phyloP scores from a whole-genome alignment of 2,888 invertebrate genomes.

The Apamea monoglypha region DNA sequence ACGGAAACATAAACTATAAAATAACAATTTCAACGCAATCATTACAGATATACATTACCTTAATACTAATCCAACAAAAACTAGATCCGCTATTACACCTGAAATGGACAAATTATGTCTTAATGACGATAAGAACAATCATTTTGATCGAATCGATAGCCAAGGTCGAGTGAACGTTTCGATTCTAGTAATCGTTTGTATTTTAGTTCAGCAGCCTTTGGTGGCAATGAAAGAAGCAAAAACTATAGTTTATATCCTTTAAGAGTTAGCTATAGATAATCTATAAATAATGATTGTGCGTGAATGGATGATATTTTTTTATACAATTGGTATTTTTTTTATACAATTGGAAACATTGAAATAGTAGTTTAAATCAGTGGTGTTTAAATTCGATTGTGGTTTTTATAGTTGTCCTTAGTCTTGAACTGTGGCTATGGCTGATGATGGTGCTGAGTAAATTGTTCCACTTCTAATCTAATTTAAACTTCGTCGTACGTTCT shows the following conservation, averaged over 20 bases:
- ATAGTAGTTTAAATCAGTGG: not conserved
- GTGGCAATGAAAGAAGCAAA: slow-evolving; percentile 45
- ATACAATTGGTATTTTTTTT: not conserved
- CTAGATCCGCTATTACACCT: slow-evolving; percentile 46
- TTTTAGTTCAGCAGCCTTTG: slow-evolving; percentile 42
- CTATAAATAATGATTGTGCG: slow-evolving; percentile 36
- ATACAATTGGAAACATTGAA: not conserved
- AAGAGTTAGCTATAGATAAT: not conserved
- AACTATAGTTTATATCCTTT: slow-evolving; percentile 43
- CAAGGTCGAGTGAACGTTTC: slow-evolving; percentile 68
- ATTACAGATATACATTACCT: slow-evolving; percentile 26
- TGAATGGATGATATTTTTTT: not conserved
- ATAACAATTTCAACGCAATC: slow-evolving; percentile 28
- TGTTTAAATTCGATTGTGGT: slow-evolving; percentile 14
- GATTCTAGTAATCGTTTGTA: slow-evolving; percentile 46
- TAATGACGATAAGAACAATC: slow-evolving; percentile 38
- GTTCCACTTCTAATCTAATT: not conserved
- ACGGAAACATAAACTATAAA: slow-evolving; percentile 13
- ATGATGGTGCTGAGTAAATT: not conserved
- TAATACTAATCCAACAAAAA: slow-evolving; percentile 53
- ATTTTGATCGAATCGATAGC: slow-evolving; percentile 43
- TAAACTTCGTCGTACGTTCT: not conserved
- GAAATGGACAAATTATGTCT: slow-evolving; percentile 42
- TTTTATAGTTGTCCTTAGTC: slow-evolving; percentile 1
- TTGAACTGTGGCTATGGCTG: not conserved